Percentiles rank a stretch among this genome's conserved stretches.
Evolutionary conservation across 1,140 invertebrate genomes (phyloP).

Genomic region (Drosophila mayri): DNA sequence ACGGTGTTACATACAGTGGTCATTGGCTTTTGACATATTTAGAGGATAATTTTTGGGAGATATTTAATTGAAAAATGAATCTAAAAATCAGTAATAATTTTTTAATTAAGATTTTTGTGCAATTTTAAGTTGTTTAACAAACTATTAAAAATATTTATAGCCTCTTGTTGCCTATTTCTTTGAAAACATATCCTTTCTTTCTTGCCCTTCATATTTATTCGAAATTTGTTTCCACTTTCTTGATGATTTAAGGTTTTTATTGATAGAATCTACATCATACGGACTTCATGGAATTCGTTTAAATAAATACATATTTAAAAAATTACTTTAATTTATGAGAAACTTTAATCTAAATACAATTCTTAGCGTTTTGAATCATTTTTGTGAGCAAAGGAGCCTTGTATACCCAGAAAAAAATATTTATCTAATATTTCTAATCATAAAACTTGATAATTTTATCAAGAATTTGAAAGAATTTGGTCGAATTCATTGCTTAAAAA

Average conservation of each 20-base stretch:
- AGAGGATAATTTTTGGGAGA: no score
- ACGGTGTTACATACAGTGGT: slow-evolving; percentile 13
- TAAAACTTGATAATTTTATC: no score
- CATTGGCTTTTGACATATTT: neutral
- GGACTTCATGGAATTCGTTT: neutral
- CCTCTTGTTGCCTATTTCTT: neutral
- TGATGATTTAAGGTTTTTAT: neutral
- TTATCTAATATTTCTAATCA: neutral
- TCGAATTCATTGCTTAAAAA: no score
- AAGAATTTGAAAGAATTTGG: neutral
- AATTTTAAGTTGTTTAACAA: neutral
- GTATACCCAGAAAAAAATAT: neutral
- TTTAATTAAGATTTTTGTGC: no score
- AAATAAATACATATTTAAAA: neutral
- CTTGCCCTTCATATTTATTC: neutral
- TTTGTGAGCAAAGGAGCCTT: neutral
- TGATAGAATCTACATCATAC: neutral
- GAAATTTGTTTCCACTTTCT: neutral
- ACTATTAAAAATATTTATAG: no score
- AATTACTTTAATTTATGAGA: neutral
- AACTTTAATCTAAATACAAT: no score
- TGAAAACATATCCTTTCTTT: neutral
- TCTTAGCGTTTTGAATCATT: neutral
- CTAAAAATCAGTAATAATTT: no score
- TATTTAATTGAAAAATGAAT: no score